Evolutionary conservation across 2,113 vertebrate genomes (phyloP).

Genomic region (Python bivittatus): DNA sequence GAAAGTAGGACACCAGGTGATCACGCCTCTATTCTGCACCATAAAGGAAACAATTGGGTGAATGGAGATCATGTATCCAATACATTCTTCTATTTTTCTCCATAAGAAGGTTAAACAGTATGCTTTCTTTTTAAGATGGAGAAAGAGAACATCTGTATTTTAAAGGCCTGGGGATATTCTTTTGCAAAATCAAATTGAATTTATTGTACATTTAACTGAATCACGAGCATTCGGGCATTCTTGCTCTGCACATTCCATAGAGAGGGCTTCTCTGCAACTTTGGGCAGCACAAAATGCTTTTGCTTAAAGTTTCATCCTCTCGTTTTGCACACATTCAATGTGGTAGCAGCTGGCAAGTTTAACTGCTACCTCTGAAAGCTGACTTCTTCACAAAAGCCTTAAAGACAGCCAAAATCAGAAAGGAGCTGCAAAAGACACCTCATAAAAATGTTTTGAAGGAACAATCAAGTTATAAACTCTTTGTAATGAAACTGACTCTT

Average conservation of each 20-base stretch:
- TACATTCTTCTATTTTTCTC: not conserved
- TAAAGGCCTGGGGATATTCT: not conserved
- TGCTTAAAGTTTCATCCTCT: conserved; percentile 27
- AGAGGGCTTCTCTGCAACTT: not conserved
- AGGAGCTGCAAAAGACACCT: conserved; percentile 34
- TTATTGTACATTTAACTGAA: not conserved
- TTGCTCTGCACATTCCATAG: not conserved
- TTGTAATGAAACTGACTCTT: conserved; percentile 40
- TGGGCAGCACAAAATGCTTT: not conserved
- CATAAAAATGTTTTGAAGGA: conserved; percentile 27
- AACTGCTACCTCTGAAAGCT: conserved; percentile 28
- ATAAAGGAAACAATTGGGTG: not conserved
- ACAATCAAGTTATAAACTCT: conserved; percentile 18
- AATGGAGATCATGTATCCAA: not conserved
- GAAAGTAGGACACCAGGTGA: not conserved
- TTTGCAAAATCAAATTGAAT: not conserved
- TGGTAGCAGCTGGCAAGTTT: not conserved
- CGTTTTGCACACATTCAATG: not conserved
- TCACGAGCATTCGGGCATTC: not conserved
- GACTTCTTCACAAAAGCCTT: conserved; percentile 32
- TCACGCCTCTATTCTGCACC: not conserved
- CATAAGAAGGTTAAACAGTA: not conserved
- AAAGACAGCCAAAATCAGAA: conserved; percentile 25
- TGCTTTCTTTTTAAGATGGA: not conserved
- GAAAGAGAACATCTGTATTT: not conserved